Percentiles rank a stretch among this genome's conserved stretches.
Evolutionary conservation across 2,888 invertebrate species (phyloP).

Genomic region (Harpalus rufipes): DNA sequence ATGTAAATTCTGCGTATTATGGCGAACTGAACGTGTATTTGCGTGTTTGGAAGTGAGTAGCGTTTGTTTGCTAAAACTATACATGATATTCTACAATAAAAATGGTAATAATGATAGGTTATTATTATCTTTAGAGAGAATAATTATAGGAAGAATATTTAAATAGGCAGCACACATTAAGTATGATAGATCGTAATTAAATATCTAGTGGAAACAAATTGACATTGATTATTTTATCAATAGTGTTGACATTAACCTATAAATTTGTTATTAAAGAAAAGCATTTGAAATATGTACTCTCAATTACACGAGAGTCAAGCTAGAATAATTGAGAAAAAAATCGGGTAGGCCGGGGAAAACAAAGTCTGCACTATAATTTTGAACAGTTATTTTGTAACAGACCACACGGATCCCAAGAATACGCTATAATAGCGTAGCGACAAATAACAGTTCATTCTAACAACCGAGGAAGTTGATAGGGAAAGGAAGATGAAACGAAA

Average conservation of each 20-base stretch:
- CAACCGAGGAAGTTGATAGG: too few relatives aligned
- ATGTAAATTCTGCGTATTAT: conserved; percentile 38
- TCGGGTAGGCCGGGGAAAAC: too few relatives aligned
- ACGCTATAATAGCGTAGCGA: too few relatives aligned
- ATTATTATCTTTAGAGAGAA: conserved; percentile 8
- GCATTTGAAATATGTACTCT: too few relatives aligned
- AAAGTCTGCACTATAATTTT: too few relatives aligned
- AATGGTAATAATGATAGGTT: conserved; percentile 33
- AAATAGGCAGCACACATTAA: background rate
- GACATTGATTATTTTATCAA: background rate
- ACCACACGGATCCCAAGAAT: too few relatives aligned
- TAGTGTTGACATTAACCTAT: background rate
- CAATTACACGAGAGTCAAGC: too few relatives aligned
- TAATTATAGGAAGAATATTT: conserved; percentile 29
- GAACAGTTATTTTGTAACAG: too few relatives aligned
- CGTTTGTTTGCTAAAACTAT: conserved; percentile 26
- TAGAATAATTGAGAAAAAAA: too few relatives aligned
- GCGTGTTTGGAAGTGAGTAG: conserved; percentile 33
- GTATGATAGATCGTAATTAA: background rate
- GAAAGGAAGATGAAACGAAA: too few relatives aligned
- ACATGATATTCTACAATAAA: conserved; percentile 22
- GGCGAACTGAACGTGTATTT: conserved; percentile 24
- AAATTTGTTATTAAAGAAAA: background rate
- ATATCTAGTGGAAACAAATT: background rate
- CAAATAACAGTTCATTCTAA: too few relatives aligned